Conservation (phyloP, 1,140 invertebrate species). For the Magallana gigas region DNA sequence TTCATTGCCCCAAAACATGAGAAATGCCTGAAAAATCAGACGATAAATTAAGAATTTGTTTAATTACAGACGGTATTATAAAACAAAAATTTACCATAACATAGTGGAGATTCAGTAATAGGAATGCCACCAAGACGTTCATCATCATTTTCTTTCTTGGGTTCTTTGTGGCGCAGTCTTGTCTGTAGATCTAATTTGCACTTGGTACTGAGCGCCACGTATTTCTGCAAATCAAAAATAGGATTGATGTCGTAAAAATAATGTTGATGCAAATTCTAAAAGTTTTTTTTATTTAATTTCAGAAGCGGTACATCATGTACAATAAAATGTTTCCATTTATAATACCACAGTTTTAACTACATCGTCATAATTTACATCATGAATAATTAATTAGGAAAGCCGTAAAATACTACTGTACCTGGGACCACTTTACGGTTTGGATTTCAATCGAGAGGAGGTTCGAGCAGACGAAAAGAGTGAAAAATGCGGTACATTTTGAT, state of each 20-base stretch:
- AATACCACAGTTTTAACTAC: background rate
- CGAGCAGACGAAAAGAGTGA: constrained; percentile 28
- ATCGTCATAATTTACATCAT: background rate
- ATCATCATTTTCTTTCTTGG: background rate
- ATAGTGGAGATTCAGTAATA: constrained; percentile 8
- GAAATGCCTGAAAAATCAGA: too few relatives aligned
- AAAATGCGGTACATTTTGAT: constrained; percentile 33
- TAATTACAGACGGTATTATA: too few relatives aligned
- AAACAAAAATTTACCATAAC: constrained; percentile 8
- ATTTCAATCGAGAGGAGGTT: background rate
- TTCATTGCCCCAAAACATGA: too few relatives aligned
- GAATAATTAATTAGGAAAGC: constrained; percentile 15
- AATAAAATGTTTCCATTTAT: constrained; percentile 20
- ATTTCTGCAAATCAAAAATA: background rate
- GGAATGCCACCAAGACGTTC: background rate
- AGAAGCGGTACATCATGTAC: background rate
- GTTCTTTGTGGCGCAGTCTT: background rate
- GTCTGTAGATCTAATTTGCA: background rate
- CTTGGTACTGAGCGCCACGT: background rate
- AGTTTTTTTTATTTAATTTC: background rate
- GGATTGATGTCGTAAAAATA: constrained; percentile 7
- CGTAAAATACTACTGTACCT: background rate
- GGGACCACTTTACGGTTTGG: constrained; percentile 21
- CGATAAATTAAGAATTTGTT: too few relatives aligned
- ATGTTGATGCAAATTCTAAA: background rate